Evolutionary conservation across 2,113 vertebrate genomes (phyloP).

Genomic region (Riparia riparia): DNA sequence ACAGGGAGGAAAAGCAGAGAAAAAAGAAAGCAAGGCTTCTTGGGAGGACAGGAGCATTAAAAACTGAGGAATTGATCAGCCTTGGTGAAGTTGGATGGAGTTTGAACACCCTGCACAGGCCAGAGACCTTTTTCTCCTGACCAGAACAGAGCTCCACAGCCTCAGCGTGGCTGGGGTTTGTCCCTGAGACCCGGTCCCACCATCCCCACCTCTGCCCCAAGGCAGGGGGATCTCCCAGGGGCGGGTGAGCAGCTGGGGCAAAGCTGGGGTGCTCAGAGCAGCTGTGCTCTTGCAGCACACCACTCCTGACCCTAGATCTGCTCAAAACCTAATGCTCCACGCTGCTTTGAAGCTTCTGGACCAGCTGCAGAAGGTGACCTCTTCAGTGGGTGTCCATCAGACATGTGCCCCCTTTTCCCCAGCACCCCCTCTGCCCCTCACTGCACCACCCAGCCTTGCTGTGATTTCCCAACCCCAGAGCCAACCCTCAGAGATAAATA

Average conservation of each 20-base stretch:
- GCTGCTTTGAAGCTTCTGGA: not conserved
- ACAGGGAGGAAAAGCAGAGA: slow-evolving; percentile 10
- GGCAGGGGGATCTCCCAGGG: too few relatives aligned
- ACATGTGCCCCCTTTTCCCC: not conserved
- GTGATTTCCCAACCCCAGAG: not conserved
- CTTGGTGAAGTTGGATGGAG: not conserved
- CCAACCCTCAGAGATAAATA: not conserved
- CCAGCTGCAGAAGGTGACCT: not conserved
- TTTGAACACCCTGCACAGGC: not conserved
- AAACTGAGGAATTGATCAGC: not conserved
- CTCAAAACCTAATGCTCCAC: not conserved
- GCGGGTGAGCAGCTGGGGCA: not conserved
- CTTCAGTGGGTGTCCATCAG: not conserved
- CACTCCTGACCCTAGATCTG: too few relatives aligned
- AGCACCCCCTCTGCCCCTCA: not conserved
- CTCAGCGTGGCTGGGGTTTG: not conserved
- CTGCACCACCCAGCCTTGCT: not conserved
- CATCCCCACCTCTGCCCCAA: not conserved
- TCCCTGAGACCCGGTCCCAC: not conserved
- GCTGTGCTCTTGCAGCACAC: not conserved
- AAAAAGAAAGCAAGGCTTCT: not conserved
- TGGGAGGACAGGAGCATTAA: not conserved
- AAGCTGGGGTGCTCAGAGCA: fast-evolving
- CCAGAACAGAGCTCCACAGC: not conserved
- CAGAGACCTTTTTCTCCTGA: not conserved